Evolutionary conservation across 2,888 invertebrate species (phyloP), one percentile per base, ranked within the genome.

Genomic region (Orthonevra nobilis): DNA sequence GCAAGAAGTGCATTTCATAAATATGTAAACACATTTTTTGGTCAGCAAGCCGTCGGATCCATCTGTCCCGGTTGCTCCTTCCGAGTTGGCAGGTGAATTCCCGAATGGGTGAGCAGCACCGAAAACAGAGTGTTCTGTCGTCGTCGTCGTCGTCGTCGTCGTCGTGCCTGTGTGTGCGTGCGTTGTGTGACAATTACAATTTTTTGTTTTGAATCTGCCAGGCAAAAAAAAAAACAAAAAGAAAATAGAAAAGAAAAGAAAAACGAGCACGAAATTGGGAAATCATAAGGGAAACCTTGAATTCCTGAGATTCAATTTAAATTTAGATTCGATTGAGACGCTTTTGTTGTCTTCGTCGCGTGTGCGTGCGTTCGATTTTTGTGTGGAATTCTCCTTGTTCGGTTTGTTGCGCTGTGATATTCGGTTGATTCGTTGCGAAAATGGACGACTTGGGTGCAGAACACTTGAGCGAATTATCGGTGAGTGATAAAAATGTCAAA

Each of bases 371-470:
- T 60, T 17, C 26, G 60, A 19, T 50, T 26, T n/a, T n/a, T n/a
- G n/a, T n/a, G 54, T 68, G 48, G 73, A 73, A 73, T 66, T 73
- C 28, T 72, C 54, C 64, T 40, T 48, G 46, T 72, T 72, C 72
- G 77, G 72, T 64, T 17, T 10, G 40, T 50, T 14, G 34, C 54
- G 6, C 70, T 50, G 26, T 36, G 52, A 20, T 20, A 14, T 23
- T 44, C 23, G 40, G 44, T 50, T 7, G 34, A 26, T 30, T 44
- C 10, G 20, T 52, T 19, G 70, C 17, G 28, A 70, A 74, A 64
- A 83, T 83, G 83, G 83, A 83, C 52, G 82, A 82, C 60, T 64
- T 83, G 34, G 82, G 81, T 40, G 81, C 81, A 46, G 82, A 82
- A 60, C 68, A 82, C 20, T 81, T 83, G 12, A 81, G 81, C 40